These are phyloP conservation scores for Pipistrellus nathusii DNA, from an alignment of 2,797 vertebrate genomes.

Conservation along the genomic window DNA sequence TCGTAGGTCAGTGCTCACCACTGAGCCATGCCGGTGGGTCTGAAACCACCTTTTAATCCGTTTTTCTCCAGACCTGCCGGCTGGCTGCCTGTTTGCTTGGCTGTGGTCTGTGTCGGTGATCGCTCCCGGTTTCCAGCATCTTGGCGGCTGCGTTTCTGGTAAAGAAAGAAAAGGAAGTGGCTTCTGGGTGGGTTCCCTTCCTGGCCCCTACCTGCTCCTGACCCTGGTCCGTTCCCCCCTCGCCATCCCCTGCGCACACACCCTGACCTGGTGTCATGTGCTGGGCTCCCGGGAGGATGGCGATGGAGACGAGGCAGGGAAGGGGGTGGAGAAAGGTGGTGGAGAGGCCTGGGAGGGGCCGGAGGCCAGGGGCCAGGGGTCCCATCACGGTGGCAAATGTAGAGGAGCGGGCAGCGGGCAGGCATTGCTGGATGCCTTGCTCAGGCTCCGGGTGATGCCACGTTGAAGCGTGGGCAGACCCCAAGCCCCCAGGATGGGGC, in stretches of 20 bases:
- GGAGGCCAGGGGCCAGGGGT: not conserved
- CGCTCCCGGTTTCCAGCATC: constrained; percentile 25
- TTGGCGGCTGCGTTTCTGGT: not conserved
- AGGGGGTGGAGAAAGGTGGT: not conserved
- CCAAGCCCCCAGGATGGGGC: accelerated
- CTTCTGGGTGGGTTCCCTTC: not conserved
- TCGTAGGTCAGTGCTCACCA: too few species aligned
- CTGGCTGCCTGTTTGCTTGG: not conserved
- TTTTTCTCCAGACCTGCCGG: constrained; percentile 32
- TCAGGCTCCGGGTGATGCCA: not conserved
- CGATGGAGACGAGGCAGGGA: not conserved
- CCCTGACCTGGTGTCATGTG: accelerated
- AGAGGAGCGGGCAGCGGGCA: not conserved
- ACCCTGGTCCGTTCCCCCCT: not conserved
- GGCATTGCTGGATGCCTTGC: not conserved
- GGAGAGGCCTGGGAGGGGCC: not conserved
- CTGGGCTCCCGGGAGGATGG: not conserved
- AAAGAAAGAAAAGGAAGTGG: not conserved
- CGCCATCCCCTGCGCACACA: accelerated
- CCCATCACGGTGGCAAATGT: accelerated
- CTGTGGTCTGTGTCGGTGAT: constrained; percentile 1
- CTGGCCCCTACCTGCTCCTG: too few species aligned
- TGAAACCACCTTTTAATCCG: not conserved
- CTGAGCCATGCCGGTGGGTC: too few species aligned
- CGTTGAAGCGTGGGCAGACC: not conserved